Conservation (phyloP, 2,888 invertebrate genomes). For the Timandra comae region DNA sequence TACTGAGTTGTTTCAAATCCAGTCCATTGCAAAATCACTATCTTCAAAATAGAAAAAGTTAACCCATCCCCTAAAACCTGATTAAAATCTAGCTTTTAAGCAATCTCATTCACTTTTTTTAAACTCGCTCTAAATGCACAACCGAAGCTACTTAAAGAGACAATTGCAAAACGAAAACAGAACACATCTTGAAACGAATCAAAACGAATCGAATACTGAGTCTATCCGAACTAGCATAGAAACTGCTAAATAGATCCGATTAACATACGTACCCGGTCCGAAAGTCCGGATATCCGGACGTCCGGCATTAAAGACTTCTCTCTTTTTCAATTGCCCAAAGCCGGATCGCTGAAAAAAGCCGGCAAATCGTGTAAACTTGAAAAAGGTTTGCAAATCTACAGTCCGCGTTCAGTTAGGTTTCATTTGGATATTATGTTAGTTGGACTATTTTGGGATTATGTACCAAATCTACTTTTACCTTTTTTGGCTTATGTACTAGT, state of each 20-base stretch:
- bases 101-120: too few relatives aligned
- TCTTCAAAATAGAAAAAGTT: too few relatives aligned
- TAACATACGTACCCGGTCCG: constrained; percentile 18
- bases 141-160: too few relatives aligned
- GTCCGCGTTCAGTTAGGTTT: background rate
- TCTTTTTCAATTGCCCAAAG: constrained; percentile 35
- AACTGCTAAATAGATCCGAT: constrained; percentile 34
- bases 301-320: constrained; percentile 25
- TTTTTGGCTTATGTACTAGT: too few relatives aligned
- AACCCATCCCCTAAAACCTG: too few relatives aligned
- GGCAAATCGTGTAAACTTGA: constrained; percentile 29
- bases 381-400: constrained; percentile 25
- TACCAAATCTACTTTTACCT: too few relatives aligned
- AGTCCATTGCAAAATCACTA: too few relatives aligned
- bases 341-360: constrained; percentile 25
- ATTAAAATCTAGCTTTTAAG: too few relatives aligned
- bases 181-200: constrained; percentile 5
- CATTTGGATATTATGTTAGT: too few relatives aligned
- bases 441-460: background rate
- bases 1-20: too few relatives aligned
- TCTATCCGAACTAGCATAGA: constrained; percentile 9
- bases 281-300: background rate
- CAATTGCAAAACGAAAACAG: too few relatives aligned
- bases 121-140: too few relatives aligned
- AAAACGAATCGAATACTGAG: constrained; percentile 6